phyloP scores from a whole-genome alignment of 2,888 invertebrate genomes.

The Alsophila aescularia region DNA sequence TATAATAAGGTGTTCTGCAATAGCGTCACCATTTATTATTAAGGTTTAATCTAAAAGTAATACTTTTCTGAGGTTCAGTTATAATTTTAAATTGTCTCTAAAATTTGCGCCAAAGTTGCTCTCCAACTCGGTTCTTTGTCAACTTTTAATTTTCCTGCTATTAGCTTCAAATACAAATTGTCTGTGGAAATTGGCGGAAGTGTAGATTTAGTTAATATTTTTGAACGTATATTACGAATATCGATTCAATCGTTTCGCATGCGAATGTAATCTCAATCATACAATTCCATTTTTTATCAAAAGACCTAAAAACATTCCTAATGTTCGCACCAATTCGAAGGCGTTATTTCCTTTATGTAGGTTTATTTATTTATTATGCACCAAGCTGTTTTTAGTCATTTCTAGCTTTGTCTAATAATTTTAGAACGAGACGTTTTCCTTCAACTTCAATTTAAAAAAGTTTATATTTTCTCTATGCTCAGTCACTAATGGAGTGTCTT shows the following conservation, averaged over 20 bases:
- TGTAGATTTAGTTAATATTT: neutral
- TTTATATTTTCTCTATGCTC: constrained; percentile 59
- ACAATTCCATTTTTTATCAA: neutral
- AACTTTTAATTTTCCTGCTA: constrained; percentile 17
- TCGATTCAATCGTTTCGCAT: too few species aligned
- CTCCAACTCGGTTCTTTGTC: neutral
- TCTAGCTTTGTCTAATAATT: neutral
- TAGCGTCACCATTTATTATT: too few species aligned
- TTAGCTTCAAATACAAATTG: constrained; percentile 6
- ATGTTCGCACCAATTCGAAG: neutral
- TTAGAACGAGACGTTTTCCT: constrained; percentile 3
- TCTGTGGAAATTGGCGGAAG: constrained; percentile 19
- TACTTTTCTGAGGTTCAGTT: too few species aligned
- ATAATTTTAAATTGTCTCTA: too few species aligned
- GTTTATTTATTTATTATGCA: neutral
- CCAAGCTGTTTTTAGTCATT: too few species aligned
- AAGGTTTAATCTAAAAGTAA: too few species aligned
- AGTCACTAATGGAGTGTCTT: constrained; percentile 84
- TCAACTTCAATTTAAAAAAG: constrained; percentile 16
- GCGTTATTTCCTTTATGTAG: neutral
- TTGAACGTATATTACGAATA: neutral
- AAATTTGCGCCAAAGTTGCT: too few species aligned
- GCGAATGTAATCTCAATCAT: neutral
- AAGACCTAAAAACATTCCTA: neutral
- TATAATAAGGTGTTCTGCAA: too few species aligned